These are phyloP conservation scores for Crocuta crocuta DNA, from an alignment of 2,113 vertebrate species.

Conservation along the genomic window DNA sequence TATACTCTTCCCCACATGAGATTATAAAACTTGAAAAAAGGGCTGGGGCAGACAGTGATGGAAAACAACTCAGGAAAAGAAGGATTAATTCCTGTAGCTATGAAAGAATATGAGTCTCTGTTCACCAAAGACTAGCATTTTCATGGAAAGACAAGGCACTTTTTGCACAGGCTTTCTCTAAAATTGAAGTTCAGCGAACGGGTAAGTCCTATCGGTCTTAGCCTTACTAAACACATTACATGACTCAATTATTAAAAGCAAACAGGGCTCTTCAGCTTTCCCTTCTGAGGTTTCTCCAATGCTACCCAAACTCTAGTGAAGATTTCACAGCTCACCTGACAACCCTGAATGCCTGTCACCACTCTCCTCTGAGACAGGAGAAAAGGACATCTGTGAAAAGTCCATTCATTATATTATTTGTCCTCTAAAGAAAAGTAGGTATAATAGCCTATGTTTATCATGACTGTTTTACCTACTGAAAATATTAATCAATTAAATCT, in stretches of 20 bases:
- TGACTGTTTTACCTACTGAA: slow-evolving; percentile 22
- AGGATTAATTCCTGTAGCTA: background rate
- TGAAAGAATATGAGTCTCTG: background rate
- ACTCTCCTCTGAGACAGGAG: slow-evolving; percentile 30
- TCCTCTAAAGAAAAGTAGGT: slow-evolving; percentile 52
- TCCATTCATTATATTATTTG: slow-evolving; percentile 56
- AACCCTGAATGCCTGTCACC: slow-evolving; percentile 49
- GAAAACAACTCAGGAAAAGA: background rate
- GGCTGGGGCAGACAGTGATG: background rate
- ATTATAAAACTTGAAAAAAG: background rate
- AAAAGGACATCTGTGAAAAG: slow-evolving; percentile 42
- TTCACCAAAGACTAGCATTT: background rate
- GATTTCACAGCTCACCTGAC: slow-evolving; percentile 59
- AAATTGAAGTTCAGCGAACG: slow-evolving; percentile 26
- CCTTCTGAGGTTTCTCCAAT: slow-evolving; percentile 15
- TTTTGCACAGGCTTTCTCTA: background rate
- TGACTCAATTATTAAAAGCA: slow-evolving; percentile 60
- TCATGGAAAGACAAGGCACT: background rate
- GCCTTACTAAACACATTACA: slow-evolving; percentile 5
- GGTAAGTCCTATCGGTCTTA: background rate
- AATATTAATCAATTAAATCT: slow-evolving; percentile 31
- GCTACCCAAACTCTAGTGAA: background rate
- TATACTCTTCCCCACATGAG: background rate
- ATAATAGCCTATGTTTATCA: background rate
- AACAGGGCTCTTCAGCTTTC: slow-evolving; percentile 19